Evolutionary conservation across 2,888 invertebrate species (phyloP).

Genomic region (Cryptocheilus praepositus): DNA sequence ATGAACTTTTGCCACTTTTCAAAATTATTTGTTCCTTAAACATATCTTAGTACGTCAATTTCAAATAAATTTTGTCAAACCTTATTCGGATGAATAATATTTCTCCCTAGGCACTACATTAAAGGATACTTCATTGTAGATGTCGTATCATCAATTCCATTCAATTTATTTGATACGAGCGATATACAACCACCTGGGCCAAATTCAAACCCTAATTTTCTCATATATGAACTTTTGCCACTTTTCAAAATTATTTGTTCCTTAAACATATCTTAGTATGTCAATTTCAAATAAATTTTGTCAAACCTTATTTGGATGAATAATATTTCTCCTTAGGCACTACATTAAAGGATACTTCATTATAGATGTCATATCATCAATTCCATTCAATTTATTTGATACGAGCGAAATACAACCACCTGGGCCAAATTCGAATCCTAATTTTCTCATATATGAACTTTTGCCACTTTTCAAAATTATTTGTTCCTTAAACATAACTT

Average conservation of each 20-base stretch:
- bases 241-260: too few relatives aligned
- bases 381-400: constrained; percentile 64
- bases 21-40: constrained; percentile 50
- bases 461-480: constrained; percentile 60
- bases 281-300: not conserved
- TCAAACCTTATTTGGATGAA: too few relatives aligned
- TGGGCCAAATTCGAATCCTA: constrained; percentile 47
- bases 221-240: too few relatives aligned
- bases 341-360: constrained; percentile 66
- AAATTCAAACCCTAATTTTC: too few relatives aligned
- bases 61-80: not conserved
- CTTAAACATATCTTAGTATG: too few relatives aligned
- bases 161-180: too few relatives aligned
- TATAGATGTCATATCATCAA: constrained; percentile 67
- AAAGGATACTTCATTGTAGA: too few relatives aligned
- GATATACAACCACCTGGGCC: too few relatives aligned
- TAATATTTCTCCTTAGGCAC: constrained; percentile 57
- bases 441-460: constrained; percentile 55
- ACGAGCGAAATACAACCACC: constrained; percentile 37
- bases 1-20: constrained; percentile 59
- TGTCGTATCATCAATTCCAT: too few relatives aligned
- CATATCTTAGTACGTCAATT: not conserved
- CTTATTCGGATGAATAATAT: not conserved
- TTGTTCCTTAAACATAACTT: not conserved
- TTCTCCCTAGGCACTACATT: too few relatives aligned